Conservation (phyloP, 1,140 invertebrate species). For the Drosophila funebris region DNA sequence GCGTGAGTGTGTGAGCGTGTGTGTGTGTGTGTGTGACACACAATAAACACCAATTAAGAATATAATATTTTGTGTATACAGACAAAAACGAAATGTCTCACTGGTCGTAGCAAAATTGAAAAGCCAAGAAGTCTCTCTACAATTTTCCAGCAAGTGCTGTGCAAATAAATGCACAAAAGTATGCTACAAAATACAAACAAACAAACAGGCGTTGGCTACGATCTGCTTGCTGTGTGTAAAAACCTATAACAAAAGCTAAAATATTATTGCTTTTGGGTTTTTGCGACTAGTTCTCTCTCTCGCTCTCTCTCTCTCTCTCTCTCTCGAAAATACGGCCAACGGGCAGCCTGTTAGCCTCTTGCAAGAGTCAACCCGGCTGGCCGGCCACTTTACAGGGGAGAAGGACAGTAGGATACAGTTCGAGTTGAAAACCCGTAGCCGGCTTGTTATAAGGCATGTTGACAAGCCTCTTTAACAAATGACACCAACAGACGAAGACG, state of each 20-base stretch:
- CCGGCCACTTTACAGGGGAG: conserved; percentile 43
- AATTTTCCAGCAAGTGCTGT: conserved; percentile 72
- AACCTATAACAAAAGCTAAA: conserved; percentile 80
- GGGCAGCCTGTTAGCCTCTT: conserved; percentile 5
- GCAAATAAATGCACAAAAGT: conserved; percentile 80
- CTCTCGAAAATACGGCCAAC: neutral
- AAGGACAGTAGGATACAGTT: conserved; percentile 8
- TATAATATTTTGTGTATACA: conserved; percentile 81
- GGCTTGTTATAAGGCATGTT: conserved; percentile 81
- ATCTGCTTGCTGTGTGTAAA: conserved; percentile 34
- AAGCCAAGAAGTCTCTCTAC: conserved; percentile 64
- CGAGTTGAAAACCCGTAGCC: conserved; percentile 56
- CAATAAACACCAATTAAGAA: conserved; percentile 82
- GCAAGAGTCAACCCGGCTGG: neutral
- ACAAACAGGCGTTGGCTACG: conserved; percentile 54
- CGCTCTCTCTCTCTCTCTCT: neutral
- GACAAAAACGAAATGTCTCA: conserved; percentile 53
- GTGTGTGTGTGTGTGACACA: conserved; percentile 68
- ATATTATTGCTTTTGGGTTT: conserved; percentile 74
- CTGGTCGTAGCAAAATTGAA: conserved; percentile 64
- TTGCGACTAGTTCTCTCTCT: conserved; percentile 3
- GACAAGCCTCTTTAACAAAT: conserved; percentile 83
- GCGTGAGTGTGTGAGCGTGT: conserved; percentile 15
- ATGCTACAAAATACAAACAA: conserved; percentile 79
- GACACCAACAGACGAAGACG: conserved; percentile 73